Base-by-base conservation (phyloP, 2,888 invertebrate species). In the Aradus depressus region DNA sequence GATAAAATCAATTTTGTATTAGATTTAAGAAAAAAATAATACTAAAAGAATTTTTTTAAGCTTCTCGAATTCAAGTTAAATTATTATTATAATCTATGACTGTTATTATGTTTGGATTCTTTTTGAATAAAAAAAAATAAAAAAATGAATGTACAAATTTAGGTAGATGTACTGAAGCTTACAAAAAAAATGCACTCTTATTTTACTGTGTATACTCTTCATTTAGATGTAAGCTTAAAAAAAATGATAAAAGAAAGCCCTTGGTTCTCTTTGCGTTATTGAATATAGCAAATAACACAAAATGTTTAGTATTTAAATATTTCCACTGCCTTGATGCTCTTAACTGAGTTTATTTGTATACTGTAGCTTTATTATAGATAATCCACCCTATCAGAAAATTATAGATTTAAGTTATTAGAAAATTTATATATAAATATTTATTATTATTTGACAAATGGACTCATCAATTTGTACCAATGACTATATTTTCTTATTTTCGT, bases 111-210 rank as follows among this genome's bases (percentile, higher is more conserved):
- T 4, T 47, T 37, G 47, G 47, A 38, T 47, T 38, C 2, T 31
- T 37, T 35, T n/a, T n/a, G n/a, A n/a, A n/a, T n/a, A n/a, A n/a
- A n/a, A n/a, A n/a, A n/a, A n/a, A n/a, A n/a, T n/a, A n/a, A n/a
- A n/a, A n/a, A 38, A 47, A 47, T n/a, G 38, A 47, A 38, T 25
- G 47, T 47, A 47, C 47, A 47, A 47, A 47, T 47, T 47, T 38
- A 38, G 21, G 37, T 23, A 35, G 37, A 37, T 47, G 22, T 47
- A 28, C 47, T 47, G 37, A 38, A 25, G 37, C 38, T 47, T 32
- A 5, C 25, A 47, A 47, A 47, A 37, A 47, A 47, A 47, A 38
- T 47, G 38, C 38, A 38, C 38, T 47, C 47, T 35, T 37, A 26
- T 47, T 38, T 14, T 47, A 47, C 38, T 32, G 37, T 47, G 38